Evolutionary conservation across 1,140 invertebrate species (phyloP), one percentile per base, ranked within the genome.

Genomic region (Euschistus heros): DNA sequence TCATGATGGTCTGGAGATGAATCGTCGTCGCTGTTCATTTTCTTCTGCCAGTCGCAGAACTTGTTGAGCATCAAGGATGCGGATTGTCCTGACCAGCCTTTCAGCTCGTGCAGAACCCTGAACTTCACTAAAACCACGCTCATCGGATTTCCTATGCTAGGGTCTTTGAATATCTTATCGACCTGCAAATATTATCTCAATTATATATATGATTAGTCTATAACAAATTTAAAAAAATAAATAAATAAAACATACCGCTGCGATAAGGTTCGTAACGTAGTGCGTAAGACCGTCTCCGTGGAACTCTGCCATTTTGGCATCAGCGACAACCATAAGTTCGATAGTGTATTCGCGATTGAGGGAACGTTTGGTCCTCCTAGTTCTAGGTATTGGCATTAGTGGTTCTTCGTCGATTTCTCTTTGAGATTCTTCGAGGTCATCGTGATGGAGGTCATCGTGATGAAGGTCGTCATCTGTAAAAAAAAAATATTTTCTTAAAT

Each of bases 221-320:
- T 30, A 30, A 2, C 27, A 7, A n/a, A n/a, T n/a, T n/a, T n/a
- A n/a, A n/a, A 30, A 30, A 30, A 37, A 1, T 6, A 10, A 37
- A 10, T 27, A 7, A 27, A 27, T 7, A 62, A 59, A 63, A 72
- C 76, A 77, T 78, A 91, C 90, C 70, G 87, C 88, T 47, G 84
- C 86, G 81, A 93, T 87, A 15, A 93, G 77, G 15, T 86, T 89
- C 27, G 92, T 78, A 65, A 93, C 83, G 71, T 93, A 93, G 60
- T 80, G 75, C 61, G 81, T 77, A 4, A 91, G 74, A 46, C 77
- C 76, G 13, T 70, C 70, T 10, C 79, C 79, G 71, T 93, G 89
- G 71, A 89, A 92, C 20, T 82, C 75, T 1, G 80, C 73, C 90
- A 93, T 92, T 71, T 84, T 87, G 15, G 75, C 74, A 73, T 93